Percentiles rank a stretch among this genome's conserved stretches.
These are phyloP conservation scores for Idaea dimidiata DNA, from an alignment of 2,888 invertebrate genomes.

Conservation along the genomic window DNA sequence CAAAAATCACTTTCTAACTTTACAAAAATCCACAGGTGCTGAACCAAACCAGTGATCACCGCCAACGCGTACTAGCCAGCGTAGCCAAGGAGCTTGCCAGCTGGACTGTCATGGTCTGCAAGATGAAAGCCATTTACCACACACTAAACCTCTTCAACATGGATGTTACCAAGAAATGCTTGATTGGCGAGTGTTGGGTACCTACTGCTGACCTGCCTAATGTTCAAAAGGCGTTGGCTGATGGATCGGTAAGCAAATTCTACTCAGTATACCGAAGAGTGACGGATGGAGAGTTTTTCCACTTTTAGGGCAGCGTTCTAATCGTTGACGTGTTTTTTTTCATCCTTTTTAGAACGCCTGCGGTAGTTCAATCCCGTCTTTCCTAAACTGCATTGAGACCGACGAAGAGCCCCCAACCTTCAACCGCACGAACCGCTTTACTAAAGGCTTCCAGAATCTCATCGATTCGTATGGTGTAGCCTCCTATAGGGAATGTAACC, in stretches of 20 bases:
- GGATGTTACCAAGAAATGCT: constrained; percentile 92
- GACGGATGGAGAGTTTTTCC: too few species aligned
- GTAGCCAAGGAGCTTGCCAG: constrained; percentile 94
- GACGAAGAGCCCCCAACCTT: constrained; percentile 93
- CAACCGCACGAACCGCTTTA: constrained; percentile 95
- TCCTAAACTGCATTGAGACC: constrained; percentile 93
- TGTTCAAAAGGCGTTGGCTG: constrained; percentile 88
- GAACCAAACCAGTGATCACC: constrained; percentile 95
- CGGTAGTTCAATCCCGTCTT: constrained; percentile 95
- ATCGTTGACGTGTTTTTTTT: too few species aligned
- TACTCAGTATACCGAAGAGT: too few species aligned
- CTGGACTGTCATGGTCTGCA: constrained; percentile 94
- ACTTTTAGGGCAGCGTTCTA: not conserved
- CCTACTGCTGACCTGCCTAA: constrained; percentile 86
- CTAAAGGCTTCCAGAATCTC: constrained; percentile 94
- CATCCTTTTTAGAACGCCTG: constrained; percentile 77
- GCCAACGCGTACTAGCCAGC: constrained; percentile 91
- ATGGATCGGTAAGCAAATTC: constrained; percentile 85
- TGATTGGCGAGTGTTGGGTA: constrained; percentile 93
- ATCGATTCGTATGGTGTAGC: constrained; percentile 97
- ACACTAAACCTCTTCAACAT: constrained; percentile 93
- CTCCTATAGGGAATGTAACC: constrained; percentile 95
- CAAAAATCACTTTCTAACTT: not conserved
- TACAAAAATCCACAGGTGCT: constrained; percentile 81
- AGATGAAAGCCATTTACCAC: constrained; percentile 96